phyloP scores from a whole-genome alignment of 2,797 vertebrate species.

The Ibycter americanus region DNA sequence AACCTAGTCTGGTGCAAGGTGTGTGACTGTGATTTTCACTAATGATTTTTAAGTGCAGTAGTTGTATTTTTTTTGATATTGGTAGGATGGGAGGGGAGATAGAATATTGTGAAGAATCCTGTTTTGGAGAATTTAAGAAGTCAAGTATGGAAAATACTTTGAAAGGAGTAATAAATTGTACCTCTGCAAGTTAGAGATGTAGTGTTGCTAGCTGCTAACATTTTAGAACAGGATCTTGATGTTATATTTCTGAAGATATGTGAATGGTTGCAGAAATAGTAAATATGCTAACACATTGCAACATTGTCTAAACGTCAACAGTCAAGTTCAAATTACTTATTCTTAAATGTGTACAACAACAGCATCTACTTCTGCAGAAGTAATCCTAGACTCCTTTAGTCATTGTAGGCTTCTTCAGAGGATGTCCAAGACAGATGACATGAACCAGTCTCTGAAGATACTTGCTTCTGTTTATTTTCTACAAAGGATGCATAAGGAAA shows the following conservation, averaged over 20 bases:
- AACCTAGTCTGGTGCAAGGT: too few species aligned
- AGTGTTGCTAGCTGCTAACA: not conserved
- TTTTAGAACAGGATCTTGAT: not conserved
- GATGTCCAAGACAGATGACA: not conserved
- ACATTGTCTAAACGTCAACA: not conserved
- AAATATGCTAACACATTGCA: not conserved
- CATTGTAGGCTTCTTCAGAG: not conserved
- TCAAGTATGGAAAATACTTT: not conserved
- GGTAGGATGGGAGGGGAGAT: not conserved
- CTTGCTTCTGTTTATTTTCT: not conserved
- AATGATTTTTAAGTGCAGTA: not conserved
- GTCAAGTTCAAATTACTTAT: not conserved
- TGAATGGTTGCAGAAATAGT: not conserved
- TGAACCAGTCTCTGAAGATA: not conserved
- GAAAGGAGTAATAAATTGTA: not conserved
- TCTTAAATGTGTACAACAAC: not conserved
- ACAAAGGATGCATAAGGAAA: not conserved
- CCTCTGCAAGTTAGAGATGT: not conserved
- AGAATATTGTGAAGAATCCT: not conserved
- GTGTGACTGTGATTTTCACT: not conserved
- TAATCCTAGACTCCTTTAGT: not conserved
- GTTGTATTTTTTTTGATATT: not conserved
- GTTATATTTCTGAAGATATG: not conserved
- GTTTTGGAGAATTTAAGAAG: not conserved
- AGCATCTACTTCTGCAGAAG: not conserved